Evolutionary conservation across 2,797 vertebrate species (phyloP).

Genomic region (Tokudaia tokunoshimensis): DNA sequence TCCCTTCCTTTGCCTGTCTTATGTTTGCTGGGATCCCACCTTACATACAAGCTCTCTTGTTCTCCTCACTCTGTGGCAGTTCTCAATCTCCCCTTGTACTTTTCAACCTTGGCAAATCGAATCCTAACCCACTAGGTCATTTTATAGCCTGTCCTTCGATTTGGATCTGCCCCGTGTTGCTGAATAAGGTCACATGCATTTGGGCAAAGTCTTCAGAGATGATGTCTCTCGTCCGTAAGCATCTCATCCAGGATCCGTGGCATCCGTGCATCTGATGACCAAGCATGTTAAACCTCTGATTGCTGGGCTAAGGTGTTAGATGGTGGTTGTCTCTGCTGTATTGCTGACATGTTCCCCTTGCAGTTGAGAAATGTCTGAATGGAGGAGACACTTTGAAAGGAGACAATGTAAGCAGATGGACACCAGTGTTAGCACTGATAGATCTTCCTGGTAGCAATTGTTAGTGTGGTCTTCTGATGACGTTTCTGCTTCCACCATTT

Average conservation of each 20-base stretch:
- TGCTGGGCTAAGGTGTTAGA: too few species aligned
- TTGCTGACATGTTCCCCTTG: not conserved
- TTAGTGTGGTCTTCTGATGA: not conserved
- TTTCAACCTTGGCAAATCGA: not conserved
- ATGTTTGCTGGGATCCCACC: not conserved
- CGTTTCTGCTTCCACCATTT: not conserved
- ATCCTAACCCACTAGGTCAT: not conserved
- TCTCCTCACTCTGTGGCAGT: not conserved
- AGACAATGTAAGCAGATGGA: not conserved
- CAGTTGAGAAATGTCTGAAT: not conserved
- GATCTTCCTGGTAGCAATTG: not conserved
- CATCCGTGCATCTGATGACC: not conserved
- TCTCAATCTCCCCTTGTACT: not conserved
- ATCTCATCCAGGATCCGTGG: fast-evolving
- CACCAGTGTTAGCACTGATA: not conserved
- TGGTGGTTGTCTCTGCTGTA: not conserved
- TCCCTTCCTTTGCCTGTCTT: not conserved
- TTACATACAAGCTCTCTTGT: not conserved
- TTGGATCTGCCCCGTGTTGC: not conserved
- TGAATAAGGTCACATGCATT: not conserved
- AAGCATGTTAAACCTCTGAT: not conserved
- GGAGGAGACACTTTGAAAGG: not conserved
- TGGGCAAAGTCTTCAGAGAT: not conserved
- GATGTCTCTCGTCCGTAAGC: fast-evolving
- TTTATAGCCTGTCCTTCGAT: not conserved